Percentiles rank a stretch among this genome's conserved stretches.
phyloP scores from a whole-genome alignment of 37 sponge, comb jelly and placozoan species.

The Cladorhizidae sp. region DNA sequence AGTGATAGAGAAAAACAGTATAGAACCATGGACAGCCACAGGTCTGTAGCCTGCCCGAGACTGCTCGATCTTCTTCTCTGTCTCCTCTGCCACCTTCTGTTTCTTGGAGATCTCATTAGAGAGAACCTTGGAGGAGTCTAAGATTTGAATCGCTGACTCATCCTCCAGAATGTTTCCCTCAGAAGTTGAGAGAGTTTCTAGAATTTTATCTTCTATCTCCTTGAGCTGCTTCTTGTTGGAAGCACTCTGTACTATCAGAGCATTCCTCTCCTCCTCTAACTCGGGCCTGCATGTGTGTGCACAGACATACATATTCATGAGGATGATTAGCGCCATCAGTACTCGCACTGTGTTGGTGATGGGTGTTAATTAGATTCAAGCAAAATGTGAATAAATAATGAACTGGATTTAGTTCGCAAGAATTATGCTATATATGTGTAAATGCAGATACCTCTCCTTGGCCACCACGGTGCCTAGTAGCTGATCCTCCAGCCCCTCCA shows the following conservation, averaged over 20 bases:
- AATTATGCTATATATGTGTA: neutral
- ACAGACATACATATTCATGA: too few relatives aligned
- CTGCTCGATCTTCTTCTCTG: slow-evolving; percentile 96
- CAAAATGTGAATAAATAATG: neutral
- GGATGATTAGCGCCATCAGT: too few relatives aligned
- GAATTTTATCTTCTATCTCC: slow-evolving; percentile 98
- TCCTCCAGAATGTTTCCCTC: slow-evolving; percentile 99
- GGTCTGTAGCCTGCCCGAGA: slow-evolving; percentile 97
- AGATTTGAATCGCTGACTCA: slow-evolving; percentile 94
- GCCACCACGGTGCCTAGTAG: slow-evolving; percentile 98
- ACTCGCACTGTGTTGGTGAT: neutral
- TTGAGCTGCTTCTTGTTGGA: slow-evolving; percentile 98
- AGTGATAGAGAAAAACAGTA: slow-evolving; percentile 98
- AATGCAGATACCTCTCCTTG: slow-evolving; percentile 78
- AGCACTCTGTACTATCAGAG: slow-evolving; percentile 93
- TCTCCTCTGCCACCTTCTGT: slow-evolving; percentile 97
- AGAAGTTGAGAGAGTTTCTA: slow-evolving; percentile 97
- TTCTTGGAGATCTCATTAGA: slow-evolving; percentile 91
- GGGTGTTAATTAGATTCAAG: too few relatives aligned
- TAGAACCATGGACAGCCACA: slow-evolving; percentile 92
- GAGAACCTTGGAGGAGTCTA: slow-evolving; percentile 94
- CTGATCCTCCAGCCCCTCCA: slow-evolving; percentile 98
- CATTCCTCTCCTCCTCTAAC: slow-evolving; percentile 96
- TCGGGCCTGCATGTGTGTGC: slow-evolving; percentile 74
- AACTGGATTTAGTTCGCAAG: too few relatives aligned